phyloP scores from a whole-genome alignment of 2,888 invertebrate genomes.

The Stenotaenia linearis region DNA sequence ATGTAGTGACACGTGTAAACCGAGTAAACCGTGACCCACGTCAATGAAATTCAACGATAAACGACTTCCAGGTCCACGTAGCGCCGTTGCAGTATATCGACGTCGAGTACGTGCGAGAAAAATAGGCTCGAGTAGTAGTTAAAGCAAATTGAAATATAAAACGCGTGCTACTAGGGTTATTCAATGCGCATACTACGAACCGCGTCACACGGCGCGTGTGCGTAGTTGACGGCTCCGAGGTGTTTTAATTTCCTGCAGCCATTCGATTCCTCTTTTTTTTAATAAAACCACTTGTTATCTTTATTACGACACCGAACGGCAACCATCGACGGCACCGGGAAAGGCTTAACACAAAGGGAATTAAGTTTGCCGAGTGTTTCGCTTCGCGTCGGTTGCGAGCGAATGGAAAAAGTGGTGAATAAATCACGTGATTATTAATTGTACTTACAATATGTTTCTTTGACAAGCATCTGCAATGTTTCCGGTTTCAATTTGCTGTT shows the following conservation, averaged over 20 bases:
- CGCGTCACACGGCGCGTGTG: neutral
- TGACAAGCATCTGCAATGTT: constrained; percentile 84
- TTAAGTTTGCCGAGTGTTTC: neutral
- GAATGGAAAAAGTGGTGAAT: neutral
- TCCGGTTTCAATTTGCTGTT: constrained; percentile 94
- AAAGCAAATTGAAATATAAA: neutral
- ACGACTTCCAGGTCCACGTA: no score
- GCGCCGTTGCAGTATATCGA: no score
- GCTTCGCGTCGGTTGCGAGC: neutral
- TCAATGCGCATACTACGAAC: neutral
- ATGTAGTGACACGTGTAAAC: no score
- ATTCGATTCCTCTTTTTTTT: neutral
- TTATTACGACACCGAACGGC: neutral
- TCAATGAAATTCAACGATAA: no score
- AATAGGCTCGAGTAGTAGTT: neutral
- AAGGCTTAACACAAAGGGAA: neutral
- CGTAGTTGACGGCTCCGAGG: neutral
- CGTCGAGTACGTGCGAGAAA: no score
- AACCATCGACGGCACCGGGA: neutral
- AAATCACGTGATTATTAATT: neutral
- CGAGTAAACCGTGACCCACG: no score
- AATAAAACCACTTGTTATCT: neutral
- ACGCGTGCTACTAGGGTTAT: neutral
- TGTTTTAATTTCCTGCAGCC: neutral
- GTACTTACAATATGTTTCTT: constrained; percentile 87